Percentiles rank a stretch among this genome's conserved stretches.
Conservation (phyloP, 2,888 invertebrate species). For the Ypsolopha sequella region DNA sequence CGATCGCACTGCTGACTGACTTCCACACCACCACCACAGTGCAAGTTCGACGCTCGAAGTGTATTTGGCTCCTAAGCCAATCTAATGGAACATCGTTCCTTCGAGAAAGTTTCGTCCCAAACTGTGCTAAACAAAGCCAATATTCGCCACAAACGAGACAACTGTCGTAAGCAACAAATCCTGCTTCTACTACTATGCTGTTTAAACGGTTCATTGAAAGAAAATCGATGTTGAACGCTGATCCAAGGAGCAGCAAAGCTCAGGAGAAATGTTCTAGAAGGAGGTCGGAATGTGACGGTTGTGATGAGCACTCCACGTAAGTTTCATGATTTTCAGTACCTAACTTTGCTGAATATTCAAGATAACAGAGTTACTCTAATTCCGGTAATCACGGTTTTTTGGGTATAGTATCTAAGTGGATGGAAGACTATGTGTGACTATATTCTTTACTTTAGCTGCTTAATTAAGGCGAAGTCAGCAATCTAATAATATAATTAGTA, state of each 20-base stretch:
- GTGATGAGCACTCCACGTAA: conserved; percentile 62
- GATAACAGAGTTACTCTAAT: no score
- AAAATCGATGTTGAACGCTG: conserved; percentile 65
- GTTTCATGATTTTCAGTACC: conserved; percentile 17
- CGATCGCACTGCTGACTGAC: not conserved
- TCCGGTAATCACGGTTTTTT: no score
- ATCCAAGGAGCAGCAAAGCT: conserved; percentile 31
- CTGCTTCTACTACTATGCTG: conserved; percentile 65
- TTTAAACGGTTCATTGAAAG: conserved; percentile 70
- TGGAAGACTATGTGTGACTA: no score
- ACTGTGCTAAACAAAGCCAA: conserved; percentile 53
- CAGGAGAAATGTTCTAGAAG: conserved; percentile 61
- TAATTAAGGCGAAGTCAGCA: no score
- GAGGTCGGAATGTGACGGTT: conserved; percentile 59
- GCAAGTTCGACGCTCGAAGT: conserved; percentile 48
- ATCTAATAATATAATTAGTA: no score
- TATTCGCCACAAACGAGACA: conserved; percentile 57
- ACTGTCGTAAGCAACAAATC: conserved; percentile 62
- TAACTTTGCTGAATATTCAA: no score
- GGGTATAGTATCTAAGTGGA: no score
- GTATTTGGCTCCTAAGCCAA: conserved; percentile 56
- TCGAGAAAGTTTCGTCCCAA: conserved; percentile 43
- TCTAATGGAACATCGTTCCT: conserved; percentile 67
- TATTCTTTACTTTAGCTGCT: no score
- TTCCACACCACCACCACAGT: conserved; percentile 24